These are phyloP conservation scores for Parnassius smintheus DNA, from an alignment of 2,888 invertebrate species.

Conservation along the genomic window DNA sequence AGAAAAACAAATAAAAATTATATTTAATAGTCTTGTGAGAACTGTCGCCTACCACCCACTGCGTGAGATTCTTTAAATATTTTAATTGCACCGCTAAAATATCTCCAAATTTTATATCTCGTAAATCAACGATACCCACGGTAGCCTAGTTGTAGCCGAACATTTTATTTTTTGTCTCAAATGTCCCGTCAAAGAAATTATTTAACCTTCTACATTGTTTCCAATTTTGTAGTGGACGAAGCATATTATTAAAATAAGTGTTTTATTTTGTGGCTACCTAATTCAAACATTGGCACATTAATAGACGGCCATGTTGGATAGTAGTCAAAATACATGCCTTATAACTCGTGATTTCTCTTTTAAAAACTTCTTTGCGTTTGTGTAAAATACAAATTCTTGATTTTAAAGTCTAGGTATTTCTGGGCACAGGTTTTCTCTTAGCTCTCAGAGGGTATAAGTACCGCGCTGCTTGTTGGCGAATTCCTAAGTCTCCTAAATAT, in stretches of 20 bases:
- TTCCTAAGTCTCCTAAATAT: too few species aligned
- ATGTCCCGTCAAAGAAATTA: constrained; percentile 28
- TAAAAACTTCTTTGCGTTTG: too few species aligned
- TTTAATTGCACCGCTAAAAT: constrained; percentile 78
- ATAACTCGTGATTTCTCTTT: too few species aligned
- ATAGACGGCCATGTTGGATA: not conserved
- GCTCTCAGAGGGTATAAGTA: too few species aligned
- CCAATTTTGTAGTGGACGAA: constrained; percentile 9
- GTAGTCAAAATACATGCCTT: too few species aligned
- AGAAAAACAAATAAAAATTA: constrained; percentile 73
- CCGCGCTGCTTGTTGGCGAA: too few species aligned
- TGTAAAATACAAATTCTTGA: too few species aligned
- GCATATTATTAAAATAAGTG: not conserved
- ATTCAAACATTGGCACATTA: not conserved
- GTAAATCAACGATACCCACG: constrained; percentile 75
- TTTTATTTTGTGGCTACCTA: too few species aligned
- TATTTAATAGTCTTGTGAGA: constrained; percentile 79
- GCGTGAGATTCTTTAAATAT: constrained; percentile 72
- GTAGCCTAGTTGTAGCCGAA: constrained; percentile 51
- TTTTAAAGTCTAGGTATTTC: too few species aligned
- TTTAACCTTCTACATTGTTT: constrained; percentile 16
- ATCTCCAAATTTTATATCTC: constrained; percentile 68
- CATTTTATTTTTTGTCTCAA: constrained; percentile 33
- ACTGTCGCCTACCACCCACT: constrained; percentile 80
- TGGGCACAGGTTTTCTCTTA: too few species aligned